Evolutionary conservation across 2,888 invertebrate genomes (phyloP), one percentile per base, ranked within the genome.

Genomic region (Drosophila histrio): DNA sequence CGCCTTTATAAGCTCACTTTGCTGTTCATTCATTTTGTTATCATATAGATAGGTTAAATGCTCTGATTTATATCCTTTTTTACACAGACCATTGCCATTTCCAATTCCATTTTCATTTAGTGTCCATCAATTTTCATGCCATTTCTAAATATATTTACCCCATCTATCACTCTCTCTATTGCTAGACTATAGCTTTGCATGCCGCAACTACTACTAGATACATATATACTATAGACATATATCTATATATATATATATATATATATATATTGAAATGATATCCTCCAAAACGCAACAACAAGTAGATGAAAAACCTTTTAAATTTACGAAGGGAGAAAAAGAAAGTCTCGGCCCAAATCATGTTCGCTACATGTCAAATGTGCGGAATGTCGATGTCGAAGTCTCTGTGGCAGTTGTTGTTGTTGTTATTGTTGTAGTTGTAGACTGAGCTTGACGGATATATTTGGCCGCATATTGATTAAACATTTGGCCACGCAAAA

Each of bases 401-500:
- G 22, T 28, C 6, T n/a, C n/a, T n/a, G n/a, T n/a, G n/a, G n/a
- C n/a, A n/a, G 19, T 8, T 26, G n/a, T 7, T 26, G 34, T 19
- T 1, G 41, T 15, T 43, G 9, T 15, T 4, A 22, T 15, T 22
- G 22, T 50, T 11, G 30, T 26, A 50, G 56, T 41, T 46, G 52
- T 26, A 36, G 53, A 11, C 52, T 28, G 49, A 13, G 30, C 17
- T 21, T 32, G 43, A 22, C 9, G 71, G 58, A 72, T 76, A 76
- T 76, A 75, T 72, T 77, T 72, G 72, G 74, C 69, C 74, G 77
- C 70, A 82, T 83, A 82, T 82, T 82, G 82, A 82, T 82, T 86
- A 82, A 82, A 82, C 82, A 82, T 83, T 80, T 74, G 66, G 74
- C 70, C 72, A 82, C 84, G 87, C 86, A 85, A 79, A 81, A 82